Conservation (phyloP, 2,113 vertebrate species). For the Cnemophilus loriae region DNA sequence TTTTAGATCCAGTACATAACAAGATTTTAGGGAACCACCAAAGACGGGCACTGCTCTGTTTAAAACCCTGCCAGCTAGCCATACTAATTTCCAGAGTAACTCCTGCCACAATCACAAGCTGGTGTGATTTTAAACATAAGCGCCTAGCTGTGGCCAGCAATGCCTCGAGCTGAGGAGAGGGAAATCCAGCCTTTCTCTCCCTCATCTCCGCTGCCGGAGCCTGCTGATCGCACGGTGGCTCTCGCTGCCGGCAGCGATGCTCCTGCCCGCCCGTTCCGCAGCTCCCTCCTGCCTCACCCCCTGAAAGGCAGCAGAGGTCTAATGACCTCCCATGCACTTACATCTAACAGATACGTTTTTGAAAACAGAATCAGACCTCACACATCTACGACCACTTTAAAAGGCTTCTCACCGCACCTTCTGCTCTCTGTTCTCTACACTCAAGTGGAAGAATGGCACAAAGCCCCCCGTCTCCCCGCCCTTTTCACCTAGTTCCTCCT, state of each 20-base stretch:
- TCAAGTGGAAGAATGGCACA: background rate
- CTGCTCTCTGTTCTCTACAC: slow-evolving; percentile 30
- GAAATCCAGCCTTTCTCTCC: background rate
- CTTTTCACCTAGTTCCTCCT: background rate
- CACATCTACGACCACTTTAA: slow-evolving; percentile 3
- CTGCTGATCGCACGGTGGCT: background rate
- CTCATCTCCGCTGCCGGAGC: background rate
- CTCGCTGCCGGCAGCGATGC: background rate
- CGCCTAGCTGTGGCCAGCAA: background rate
- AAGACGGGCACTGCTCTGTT: background rate
- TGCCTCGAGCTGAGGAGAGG: background rate
- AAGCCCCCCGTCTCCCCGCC: background rate
- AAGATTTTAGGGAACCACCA: background rate
- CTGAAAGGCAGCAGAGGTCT: background rate
- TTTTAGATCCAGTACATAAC: background rate
- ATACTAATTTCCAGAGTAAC: background rate
- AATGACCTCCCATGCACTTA: slow-evolving; percentile 28
- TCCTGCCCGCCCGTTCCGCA: background rate
- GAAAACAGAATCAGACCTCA: slow-evolving; percentile 33
- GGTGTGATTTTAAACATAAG: background rate
- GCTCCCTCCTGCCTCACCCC: background rate
- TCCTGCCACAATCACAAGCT: background rate
- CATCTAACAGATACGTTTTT: background rate
- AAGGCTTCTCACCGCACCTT: background rate
- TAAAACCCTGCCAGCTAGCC: background rate